phyloP scores from a whole-genome alignment of 2,888 invertebrate genomes.

The Electrophaes corylata region DNA sequence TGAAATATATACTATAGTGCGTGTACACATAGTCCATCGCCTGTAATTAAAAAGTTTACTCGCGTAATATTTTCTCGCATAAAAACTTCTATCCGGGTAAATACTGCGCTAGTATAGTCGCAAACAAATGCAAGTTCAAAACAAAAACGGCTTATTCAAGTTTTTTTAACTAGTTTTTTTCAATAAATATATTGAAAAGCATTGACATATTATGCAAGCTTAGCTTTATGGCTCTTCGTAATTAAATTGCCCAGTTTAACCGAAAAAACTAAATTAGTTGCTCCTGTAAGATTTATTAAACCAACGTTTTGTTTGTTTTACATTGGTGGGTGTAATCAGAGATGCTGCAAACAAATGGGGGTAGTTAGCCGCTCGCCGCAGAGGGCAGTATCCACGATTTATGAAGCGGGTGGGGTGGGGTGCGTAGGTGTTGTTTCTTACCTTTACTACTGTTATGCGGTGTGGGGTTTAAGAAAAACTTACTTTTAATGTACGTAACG shows the following conservation, averaged over 20 bases:
- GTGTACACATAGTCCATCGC: too few species aligned
- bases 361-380: conserved; percentile 77
- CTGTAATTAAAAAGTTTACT: too few species aligned
- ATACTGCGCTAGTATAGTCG: too few species aligned
- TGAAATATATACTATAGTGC: too few species aligned
- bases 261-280: conserved; percentile 13
- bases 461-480: conserved; percentile 1
- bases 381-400: conserved; percentile 77
- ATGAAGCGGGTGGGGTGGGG: conserved; percentile 57
- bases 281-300: conserved; percentile 20
- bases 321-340: conserved; percentile 63
- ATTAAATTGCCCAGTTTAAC: conserved; percentile 1
- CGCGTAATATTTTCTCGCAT: too few species aligned
- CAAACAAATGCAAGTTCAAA: too few species aligned
- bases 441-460: conserved; percentile 14
- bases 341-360: conserved; percentile 74
- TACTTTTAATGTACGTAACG: neutral
- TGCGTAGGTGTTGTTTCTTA: conserved; percentile 47
- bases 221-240: neutral
- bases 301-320: conserved; percentile 19
- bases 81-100: too few species aligned
- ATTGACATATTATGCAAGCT: neutral
- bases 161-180: too few species aligned
- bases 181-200: too few species aligned
- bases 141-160: too few species aligned